Percentiles rank a stretch among this genome's conserved stretches.
phyloP scores from a whole-genome alignment of 2,113 vertebrate genomes.

The Phaethon lepturus region DNA sequence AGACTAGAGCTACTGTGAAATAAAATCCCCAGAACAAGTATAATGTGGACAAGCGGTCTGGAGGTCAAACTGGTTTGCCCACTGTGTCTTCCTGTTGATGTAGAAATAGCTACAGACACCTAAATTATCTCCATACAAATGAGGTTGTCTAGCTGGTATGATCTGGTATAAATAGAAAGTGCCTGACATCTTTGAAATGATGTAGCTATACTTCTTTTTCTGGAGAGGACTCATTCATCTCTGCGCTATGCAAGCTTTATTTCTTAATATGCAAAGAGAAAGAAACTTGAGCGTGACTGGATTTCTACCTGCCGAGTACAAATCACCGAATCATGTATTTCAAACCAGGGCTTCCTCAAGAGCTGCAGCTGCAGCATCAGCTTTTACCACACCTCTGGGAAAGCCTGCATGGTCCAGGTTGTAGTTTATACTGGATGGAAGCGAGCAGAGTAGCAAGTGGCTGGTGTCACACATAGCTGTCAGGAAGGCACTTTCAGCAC shows the following conservation, averaged over 20 bases:
- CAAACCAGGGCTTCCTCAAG: background rate
- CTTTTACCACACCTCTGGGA: background rate
- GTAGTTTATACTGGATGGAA: background rate
- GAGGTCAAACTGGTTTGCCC: background rate
- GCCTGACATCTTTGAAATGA: background rate
- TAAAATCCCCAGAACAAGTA: background rate
- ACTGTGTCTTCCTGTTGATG: background rate
- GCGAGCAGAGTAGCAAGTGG: background rate
- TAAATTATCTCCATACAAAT: background rate
- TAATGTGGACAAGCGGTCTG: background rate
- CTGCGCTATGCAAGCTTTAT: background rate
- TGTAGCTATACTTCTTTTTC: background rate
- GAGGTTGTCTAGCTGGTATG: background rate
- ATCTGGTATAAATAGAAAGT: background rate
- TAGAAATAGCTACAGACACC: background rate
- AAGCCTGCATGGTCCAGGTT: background rate
- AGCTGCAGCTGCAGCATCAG: background rate
- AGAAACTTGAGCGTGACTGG: fast-evolving
- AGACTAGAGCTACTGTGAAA: background rate
- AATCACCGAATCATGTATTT: background rate
- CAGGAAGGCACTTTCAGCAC: background rate
- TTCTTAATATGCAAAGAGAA: background rate
- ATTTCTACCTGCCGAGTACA: background rate
- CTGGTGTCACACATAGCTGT: background rate
- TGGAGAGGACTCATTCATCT: background rate